A percentile compares a stretch with the other conserved stretches of the same genome.
Evolutionary conservation across 92 coral and sea anemone genomes (phyloP).

Genomic region (Scolanthus callimorphus): DNA sequence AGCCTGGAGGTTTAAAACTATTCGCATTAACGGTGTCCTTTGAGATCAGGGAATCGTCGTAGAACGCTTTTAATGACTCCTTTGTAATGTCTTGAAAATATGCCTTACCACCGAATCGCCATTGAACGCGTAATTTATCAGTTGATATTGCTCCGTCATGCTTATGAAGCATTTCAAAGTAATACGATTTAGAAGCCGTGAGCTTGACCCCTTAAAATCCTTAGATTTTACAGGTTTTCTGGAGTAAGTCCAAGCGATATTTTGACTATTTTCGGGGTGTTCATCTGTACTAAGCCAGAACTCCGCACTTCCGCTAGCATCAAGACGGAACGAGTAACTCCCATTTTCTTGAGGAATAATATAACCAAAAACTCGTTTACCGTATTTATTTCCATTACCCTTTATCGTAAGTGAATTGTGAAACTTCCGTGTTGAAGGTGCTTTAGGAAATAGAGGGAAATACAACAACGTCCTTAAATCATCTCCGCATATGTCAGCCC

Average conservation of each 20-base stretch:
- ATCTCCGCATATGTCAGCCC: conserved; percentile 78
- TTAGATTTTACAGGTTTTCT: too few species aligned
- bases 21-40: conserved; percentile 37
- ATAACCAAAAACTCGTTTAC: conserved; percentile 86
- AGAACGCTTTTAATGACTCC: conserved; percentile 27
- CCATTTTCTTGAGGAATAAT: conserved; percentile 35
- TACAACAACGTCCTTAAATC: conserved; percentile 35
- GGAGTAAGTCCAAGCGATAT: conserved; percentile 9
- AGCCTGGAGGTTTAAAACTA: conserved; percentile 12
- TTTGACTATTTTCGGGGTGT: conserved; percentile 42
- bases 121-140: conserved; percentile 32
- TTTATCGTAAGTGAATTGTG: conserved; percentile 32
- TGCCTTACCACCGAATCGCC: conserved; percentile 33
- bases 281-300: conserved; percentile 72
- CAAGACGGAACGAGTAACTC: conserved; percentile 38
- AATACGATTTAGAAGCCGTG: conserved; percentile 25
- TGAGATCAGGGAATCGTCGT: conserved; percentile 37
- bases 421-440: conserved; percentile 50
- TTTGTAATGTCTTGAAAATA: conserved; percentile 28
- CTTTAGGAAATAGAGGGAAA: conserved; percentile 73
- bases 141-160: conserved; percentile 19
- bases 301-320: conserved; percentile 67
- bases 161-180: conserved; percentile 74
- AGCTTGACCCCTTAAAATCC: not conserved
- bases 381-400: conserved; percentile 25